These are phyloP conservation scores for Parapsyche elsis DNA, from an alignment of 1,140 invertebrate species.

Conservation along the genomic window DNA sequence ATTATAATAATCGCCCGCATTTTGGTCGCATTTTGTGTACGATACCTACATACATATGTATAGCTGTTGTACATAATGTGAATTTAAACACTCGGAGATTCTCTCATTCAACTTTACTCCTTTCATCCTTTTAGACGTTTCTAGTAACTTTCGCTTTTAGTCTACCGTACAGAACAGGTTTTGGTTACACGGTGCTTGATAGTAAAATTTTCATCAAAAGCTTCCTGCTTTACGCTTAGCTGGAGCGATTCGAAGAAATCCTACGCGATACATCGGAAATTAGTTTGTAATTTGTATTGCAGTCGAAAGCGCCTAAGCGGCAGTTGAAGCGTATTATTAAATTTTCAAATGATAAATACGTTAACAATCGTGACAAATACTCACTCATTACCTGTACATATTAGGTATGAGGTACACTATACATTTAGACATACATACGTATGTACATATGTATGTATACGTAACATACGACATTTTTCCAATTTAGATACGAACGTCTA, in stretches of 20 bases:
- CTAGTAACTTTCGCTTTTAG: neutral
- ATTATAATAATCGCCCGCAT: too few relatives aligned
- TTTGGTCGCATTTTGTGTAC: too few relatives aligned
- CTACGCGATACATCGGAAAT: slow-evolving; percentile 9
- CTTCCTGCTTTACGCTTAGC: neutral
- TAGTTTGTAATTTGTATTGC: slow-evolving; percentile 31
- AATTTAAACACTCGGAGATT: neutral
- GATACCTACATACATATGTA: too few relatives aligned
- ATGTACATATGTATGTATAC: neutral
- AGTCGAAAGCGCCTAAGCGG: neutral
- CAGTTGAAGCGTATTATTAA: slow-evolving; percentile 1
- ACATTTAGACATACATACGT: too few relatives aligned
- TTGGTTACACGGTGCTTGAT: slow-evolving; percentile 17
- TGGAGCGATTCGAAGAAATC: slow-evolving; percentile 20
- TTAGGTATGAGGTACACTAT: too few relatives aligned
- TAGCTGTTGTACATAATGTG: neutral
- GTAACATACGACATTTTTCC: neutral
- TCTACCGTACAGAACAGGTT: neutral
- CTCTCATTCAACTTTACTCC: neutral
- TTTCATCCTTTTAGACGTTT: neutral
- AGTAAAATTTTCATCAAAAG: slow-evolving; percentile 34
- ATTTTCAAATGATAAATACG: neutral
- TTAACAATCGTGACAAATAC: too few relatives aligned
- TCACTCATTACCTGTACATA: too few relatives aligned
- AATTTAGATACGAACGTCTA: neutral